A percentile compares a stretch with the other conserved stretches of the same genome.
These are phyloP conservation scores for Anabacerthia variegaticeps DNA, from an alignment of 2,797 vertebrate genomes.

Conservation along the genomic window DNA sequence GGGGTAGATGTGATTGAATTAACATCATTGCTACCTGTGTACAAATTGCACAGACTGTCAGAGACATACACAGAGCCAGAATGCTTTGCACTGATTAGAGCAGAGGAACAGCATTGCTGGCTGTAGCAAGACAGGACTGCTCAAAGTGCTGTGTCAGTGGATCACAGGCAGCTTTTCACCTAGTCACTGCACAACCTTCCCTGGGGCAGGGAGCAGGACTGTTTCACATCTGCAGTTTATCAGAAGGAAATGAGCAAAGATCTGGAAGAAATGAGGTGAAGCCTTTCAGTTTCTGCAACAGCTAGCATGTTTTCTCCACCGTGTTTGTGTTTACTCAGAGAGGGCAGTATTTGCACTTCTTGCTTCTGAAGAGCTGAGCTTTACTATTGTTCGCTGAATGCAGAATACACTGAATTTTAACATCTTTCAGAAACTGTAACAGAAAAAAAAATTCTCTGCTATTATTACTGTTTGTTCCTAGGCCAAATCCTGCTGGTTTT, in stretches of 20 bases:
- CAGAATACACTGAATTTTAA: constrained; percentile 16
- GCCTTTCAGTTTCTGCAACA: constrained; percentile 59
- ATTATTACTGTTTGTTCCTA: neutral
- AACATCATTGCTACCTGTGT: neutral
- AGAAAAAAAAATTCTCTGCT: neutral
- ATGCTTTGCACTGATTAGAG: neutral
- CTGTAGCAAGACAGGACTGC: neutral
- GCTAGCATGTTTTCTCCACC: constrained; percentile 28
- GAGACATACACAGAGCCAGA: neutral
- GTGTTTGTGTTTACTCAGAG: constrained; percentile 53
- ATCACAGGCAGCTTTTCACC: neutral
- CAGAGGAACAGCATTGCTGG: neutral
- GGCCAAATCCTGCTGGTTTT: neutral
- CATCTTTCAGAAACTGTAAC: neutral
- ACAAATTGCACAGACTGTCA: neutral
- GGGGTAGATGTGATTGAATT: neutral
- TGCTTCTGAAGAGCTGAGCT: constrained; percentile 43
- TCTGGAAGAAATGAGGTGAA: constrained; percentile 63
- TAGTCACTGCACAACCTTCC: constrained; percentile 43
- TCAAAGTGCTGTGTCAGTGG: constrained; percentile 12
- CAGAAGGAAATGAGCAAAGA: constrained; percentile 56
- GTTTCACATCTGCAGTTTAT: constrained; percentile 71
- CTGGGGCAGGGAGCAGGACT: constrained; percentile 40
- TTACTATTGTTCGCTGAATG: constrained; percentile 13
- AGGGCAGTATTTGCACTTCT: constrained; percentile 52